These are phyloP conservation scores for Natrix natrix DNA, from an alignment of 2,797 vertebrate species.

Conservation along the genomic window DNA sequence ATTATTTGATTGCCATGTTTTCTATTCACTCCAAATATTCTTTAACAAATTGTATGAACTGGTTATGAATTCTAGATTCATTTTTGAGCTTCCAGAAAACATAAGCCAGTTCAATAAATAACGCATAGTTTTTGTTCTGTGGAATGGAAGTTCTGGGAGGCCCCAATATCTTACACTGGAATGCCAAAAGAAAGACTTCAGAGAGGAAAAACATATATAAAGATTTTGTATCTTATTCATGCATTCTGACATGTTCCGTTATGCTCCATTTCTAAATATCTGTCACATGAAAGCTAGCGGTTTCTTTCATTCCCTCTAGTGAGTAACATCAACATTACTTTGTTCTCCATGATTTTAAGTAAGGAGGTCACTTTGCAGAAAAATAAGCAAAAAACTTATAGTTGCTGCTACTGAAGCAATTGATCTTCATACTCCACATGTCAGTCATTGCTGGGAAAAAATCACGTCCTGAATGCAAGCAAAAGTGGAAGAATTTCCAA, in stretches of 20 bases:
- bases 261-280: neutral
- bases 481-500: neutral
- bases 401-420: neutral
- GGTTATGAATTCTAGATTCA: neutral
- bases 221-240: neutral
- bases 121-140: neutral
- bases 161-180: neutral
- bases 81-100: neutral
- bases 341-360: neutral
- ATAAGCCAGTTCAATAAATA: neutral
- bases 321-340: constrained; percentile 7
- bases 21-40: neutral
- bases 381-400: neutral
- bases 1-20: neutral
- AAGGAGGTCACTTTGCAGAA: neutral
- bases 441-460: neutral
- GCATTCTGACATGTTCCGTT: neutral
- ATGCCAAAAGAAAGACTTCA: neutral
- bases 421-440: neutral
- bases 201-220: neutral
- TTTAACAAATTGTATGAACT: neutral
- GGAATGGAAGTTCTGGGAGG: neutral
- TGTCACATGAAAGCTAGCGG: constrained; percentile 9
- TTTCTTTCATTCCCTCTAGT: neutral
- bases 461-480: neutral